phyloP scores from a whole-genome alignment of 2,888 invertebrate genomes.

The Andrena marginata region DNA sequence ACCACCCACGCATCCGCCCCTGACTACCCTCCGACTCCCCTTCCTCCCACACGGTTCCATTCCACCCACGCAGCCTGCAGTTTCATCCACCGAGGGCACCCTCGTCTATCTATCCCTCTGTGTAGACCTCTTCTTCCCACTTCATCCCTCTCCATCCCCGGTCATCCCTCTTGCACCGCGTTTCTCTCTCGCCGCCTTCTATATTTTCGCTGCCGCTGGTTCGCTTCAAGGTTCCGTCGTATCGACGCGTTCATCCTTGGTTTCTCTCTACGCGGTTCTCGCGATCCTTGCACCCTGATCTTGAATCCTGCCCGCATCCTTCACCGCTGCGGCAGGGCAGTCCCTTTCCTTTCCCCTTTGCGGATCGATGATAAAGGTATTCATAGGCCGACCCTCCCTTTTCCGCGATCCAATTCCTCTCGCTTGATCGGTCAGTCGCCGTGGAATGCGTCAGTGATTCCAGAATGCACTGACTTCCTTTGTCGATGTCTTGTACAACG shows the following conservation, averaged over 20 bases:
- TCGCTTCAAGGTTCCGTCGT: slow-evolving; percentile 51
- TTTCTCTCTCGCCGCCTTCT: slow-evolving; percentile 25
- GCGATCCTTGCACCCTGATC: slow-evolving; percentile 18
- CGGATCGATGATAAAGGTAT: neutral
- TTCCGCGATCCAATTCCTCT: neutral
- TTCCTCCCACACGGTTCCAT: slow-evolving; percentile 21
- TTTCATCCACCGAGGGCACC: slow-evolving; percentile 39
- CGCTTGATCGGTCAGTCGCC: neutral
- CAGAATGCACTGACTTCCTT: neutral
- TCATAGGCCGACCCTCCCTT: no score
- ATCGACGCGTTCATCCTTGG: slow-evolving; percentile 37
- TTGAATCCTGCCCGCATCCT: no score
- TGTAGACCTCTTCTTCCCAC: neutral
- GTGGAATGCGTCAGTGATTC: neutral
- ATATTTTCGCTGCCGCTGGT: slow-evolving; percentile 34
- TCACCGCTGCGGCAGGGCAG: no score
- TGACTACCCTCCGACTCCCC: slow-evolving; percentile 21
- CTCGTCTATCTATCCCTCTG: slow-evolving; percentile 17
- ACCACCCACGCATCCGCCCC: slow-evolving; percentile 74
- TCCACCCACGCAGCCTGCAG: slow-evolving; percentile 61
- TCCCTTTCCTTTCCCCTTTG: neutral
- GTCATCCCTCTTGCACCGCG: neutral
- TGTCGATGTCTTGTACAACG: slow-evolving; percentile 28
- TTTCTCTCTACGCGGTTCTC: neutral
- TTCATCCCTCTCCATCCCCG: no score